These are phyloP conservation scores for Microdon myrmicae DNA, from an alignment of 2,888 invertebrate genomes.

Conservation along the genomic window DNA sequence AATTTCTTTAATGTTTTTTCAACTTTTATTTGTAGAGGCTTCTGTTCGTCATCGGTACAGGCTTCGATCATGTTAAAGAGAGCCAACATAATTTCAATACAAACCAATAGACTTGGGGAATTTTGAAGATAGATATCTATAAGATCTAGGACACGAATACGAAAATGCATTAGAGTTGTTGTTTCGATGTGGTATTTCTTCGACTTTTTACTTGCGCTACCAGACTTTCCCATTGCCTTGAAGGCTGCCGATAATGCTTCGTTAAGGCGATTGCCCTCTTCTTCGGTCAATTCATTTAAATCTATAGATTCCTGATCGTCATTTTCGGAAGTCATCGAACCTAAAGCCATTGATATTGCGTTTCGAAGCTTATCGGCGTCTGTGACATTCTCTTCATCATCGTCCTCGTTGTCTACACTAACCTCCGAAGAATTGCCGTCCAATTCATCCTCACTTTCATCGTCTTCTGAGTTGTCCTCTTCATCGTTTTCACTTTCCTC, in stretches of 20 bases:
- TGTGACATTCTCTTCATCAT: conserved; percentile 70
- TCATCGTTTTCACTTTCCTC: conserved; percentile 55
- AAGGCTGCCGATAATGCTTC: conserved; percentile 80
- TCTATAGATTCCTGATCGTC: conserved; percentile 78
- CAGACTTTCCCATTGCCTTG: conserved; percentile 59
- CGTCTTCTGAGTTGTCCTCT: conserved; percentile 64
- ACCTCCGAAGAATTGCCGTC: conserved; percentile 61
- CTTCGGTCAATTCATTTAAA: conserved; percentile 79
- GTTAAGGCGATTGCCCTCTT: conserved; percentile 79
- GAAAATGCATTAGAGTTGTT: conserved; percentile 76
- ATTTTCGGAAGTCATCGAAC: conserved; percentile 63
- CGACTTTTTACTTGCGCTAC: conserved; percentile 65
- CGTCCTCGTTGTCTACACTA: conserved; percentile 46
- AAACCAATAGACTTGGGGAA: conserved; percentile 75
- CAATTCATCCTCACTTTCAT: conserved; percentile 67
- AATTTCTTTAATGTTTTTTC: conserved; percentile 62
- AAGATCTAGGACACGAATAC: conserved; percentile 79
- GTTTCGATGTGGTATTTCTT: conserved; percentile 73
- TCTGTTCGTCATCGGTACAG: conserved; percentile 75
- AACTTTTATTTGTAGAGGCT: conserved; percentile 74
- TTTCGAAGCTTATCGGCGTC: conserved; percentile 76
- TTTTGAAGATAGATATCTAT: conserved; percentile 79
- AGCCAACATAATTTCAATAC: conserved; percentile 76
- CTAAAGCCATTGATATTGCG: conserved; percentile 77
- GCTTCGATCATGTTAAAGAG: conserved; percentile 76